A percentile compares a stretch with the other conserved stretches of the same genome.
Evolutionary conservation across 2,797 vertebrate species (phyloP).

Genomic region (Chrysocyon brachyurus): DNA sequence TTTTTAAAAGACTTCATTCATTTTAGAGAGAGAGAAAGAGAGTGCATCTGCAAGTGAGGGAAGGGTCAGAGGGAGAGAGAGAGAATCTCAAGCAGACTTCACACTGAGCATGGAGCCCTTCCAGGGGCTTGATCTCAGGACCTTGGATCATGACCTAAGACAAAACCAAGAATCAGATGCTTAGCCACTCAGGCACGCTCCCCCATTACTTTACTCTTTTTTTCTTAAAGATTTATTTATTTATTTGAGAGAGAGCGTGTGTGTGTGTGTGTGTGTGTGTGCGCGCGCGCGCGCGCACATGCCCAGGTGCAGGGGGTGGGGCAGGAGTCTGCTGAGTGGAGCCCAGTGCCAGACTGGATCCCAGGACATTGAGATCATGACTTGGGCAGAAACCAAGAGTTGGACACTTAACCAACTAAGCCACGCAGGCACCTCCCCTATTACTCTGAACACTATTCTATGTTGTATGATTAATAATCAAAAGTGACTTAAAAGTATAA

Average conservation of each 20-base stretch:
- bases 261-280: too few relatives aligned
- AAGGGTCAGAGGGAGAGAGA: neutral
- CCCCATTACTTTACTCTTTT: too few relatives aligned
- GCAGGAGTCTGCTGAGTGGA: too few relatives aligned
- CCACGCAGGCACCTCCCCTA: neutral
- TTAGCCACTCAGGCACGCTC: too few relatives aligned
- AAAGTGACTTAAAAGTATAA: neutral
- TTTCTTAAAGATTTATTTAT: too few relatives aligned
- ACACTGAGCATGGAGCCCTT: neutral
- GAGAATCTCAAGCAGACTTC: neutral
- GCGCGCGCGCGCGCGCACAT: accelerated
- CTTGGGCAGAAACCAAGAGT: neutral
- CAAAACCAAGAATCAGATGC: too few relatives aligned
- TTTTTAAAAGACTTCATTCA: neutral
- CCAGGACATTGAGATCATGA: neutral
- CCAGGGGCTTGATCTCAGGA: neutral
- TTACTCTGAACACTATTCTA: neutral
- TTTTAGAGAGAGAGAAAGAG: neutral
- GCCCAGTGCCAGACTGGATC: too few relatives aligned
- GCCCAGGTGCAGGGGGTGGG: too few relatives aligned
- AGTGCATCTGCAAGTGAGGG: neutral
- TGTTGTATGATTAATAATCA: neutral
- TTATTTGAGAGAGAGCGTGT: too few relatives aligned
- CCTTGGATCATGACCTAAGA: too few relatives aligned
- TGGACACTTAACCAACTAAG: neutral